phyloP scores from a whole-genome alignment of 2,888 invertebrate species.

The Anodontia alba region DNA sequence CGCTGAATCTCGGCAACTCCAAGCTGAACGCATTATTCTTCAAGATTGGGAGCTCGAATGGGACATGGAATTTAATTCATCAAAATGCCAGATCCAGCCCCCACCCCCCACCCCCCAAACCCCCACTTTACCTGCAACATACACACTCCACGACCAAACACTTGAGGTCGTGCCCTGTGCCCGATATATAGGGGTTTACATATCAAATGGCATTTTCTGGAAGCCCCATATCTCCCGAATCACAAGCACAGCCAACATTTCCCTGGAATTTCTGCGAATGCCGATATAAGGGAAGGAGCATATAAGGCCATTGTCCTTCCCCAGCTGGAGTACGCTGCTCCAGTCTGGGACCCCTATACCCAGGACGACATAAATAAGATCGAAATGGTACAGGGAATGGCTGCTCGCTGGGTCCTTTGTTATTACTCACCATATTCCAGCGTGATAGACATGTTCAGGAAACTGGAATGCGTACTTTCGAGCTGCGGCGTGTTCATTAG shows the following conservation, averaged over 20 bases:
- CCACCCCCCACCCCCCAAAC: neutral
- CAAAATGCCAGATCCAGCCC: neutral
- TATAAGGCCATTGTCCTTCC: neutral
- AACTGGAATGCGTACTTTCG: neutral
- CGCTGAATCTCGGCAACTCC: no score
- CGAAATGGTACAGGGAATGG: neutral
- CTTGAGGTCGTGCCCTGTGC: neutral
- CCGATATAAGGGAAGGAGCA: neutral
- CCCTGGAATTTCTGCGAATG: neutral
- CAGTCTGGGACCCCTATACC: neutral
- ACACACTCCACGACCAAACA: neutral
- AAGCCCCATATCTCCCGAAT: constrained; percentile 3
- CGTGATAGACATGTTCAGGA: neutral
- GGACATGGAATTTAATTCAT: no score
- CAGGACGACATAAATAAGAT: no score
- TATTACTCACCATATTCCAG: neutral
- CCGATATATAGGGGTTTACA: neutral
- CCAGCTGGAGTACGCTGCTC: neutral
- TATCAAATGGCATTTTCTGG: neutral
- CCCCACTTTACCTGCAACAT: neutral
- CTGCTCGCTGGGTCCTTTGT: neutral
- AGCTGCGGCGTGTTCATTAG: neutral
- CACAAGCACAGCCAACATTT: neutral
- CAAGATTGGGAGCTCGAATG: no score
- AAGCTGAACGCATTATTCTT: no score